A percentile compares a stretch with the other conserved stretches of the same genome.
Evolutionary conservation across 1,140 invertebrate species (phyloP).

Genomic region (Drosophila sproati): DNA sequence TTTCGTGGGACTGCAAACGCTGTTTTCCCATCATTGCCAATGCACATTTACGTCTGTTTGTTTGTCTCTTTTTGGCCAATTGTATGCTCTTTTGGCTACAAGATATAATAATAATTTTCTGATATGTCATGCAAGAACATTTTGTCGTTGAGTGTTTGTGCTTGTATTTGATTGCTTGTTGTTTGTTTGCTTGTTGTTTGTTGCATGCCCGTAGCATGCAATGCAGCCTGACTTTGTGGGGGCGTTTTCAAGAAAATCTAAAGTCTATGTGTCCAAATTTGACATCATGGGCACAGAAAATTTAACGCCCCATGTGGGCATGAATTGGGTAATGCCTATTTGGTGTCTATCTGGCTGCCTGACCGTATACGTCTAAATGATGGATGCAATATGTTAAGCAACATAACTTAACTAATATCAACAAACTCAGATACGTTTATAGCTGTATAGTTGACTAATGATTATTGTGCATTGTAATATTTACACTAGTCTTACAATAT

Average conservation of each 20-base stretch:
- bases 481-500: neutral
- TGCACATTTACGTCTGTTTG: conserved; percentile 17
- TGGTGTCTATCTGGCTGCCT: neutral
- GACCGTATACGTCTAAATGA: neutral
- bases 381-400: neutral
- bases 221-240: conserved; percentile 40
- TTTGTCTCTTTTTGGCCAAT: conserved; percentile 49
- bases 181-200: conserved; percentile 5
- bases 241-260: conserved; percentile 58
- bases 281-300: conserved; percentile 35
- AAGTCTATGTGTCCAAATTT: conserved; percentile 53
- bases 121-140: conserved; percentile 73
- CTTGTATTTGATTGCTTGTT: conserved; percentile 3
- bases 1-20: conserved; percentile 22
- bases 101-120: conserved; percentile 78
- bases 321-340: conserved; percentile 30
- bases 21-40: conserved; percentile 65
- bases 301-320: conserved; percentile 39
- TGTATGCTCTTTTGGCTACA: conserved; percentile 66
- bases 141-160: conserved; percentile 15
- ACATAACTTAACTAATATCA: conserved; percentile 4
- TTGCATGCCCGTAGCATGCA: neutral
- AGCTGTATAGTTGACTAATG: neutral
- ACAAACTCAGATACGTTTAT: neutral
- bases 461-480: conserved; percentile 2